Percentiles rank a stretch among this genome's conserved stretches.
Evolutionary conservation across 30 jellyfish, hydroid and myxozoan genomes (phyloP).

Genomic region (Clytia hemisphaerica): DNA sequence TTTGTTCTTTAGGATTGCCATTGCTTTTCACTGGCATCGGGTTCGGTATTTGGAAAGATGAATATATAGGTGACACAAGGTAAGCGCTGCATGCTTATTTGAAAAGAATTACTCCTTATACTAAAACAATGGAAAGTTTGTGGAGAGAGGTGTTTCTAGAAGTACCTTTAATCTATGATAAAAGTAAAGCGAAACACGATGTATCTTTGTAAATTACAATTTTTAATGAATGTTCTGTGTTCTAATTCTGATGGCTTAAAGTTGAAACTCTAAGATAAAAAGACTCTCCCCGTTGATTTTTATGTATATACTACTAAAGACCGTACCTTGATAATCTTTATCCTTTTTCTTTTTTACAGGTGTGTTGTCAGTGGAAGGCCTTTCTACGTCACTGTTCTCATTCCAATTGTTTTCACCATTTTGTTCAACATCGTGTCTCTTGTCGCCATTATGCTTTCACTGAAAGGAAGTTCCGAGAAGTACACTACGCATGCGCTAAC

Average conservation of each 20-base stretch:
- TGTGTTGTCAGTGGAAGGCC: slow-evolving; percentile 80
- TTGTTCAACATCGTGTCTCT: slow-evolving; percentile 43
- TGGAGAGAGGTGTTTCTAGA: too few relatives aligned
- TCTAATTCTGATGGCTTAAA: too few relatives aligned
- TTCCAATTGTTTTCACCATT: slow-evolving; percentile 52
- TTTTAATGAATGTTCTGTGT: too few relatives aligned
- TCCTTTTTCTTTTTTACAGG: slow-evolving; percentile 17
- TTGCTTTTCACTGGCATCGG: slow-evolving; percentile 55
- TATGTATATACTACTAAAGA: too few relatives aligned
- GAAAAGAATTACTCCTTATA: too few relatives aligned
- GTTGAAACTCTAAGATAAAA: too few relatives aligned
- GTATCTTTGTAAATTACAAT: too few relatives aligned
- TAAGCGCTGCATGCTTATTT: too few relatives aligned
- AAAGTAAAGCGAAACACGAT: too few relatives aligned
- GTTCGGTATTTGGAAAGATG: slow-evolving; percentile 46
- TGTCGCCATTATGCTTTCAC: slow-evolving; percentile 43
- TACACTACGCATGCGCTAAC: slow-evolving; percentile 62
- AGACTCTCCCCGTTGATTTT: too few relatives aligned
- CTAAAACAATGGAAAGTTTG: too few relatives aligned
- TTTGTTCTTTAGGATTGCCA: slow-evolving; percentile 1
- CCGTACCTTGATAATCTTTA: neutral
- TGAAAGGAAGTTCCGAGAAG: slow-evolving; percentile 54
- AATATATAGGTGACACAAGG: slow-evolving; percentile 61
- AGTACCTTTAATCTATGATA: too few relatives aligned
- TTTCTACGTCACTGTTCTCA: slow-evolving; percentile 51